A percentile compares a stretch with the other conserved stretches of the same genome.
Conservation (phyloP, 2,888 invertebrate genomes). For the Pammene aurita region DNA sequence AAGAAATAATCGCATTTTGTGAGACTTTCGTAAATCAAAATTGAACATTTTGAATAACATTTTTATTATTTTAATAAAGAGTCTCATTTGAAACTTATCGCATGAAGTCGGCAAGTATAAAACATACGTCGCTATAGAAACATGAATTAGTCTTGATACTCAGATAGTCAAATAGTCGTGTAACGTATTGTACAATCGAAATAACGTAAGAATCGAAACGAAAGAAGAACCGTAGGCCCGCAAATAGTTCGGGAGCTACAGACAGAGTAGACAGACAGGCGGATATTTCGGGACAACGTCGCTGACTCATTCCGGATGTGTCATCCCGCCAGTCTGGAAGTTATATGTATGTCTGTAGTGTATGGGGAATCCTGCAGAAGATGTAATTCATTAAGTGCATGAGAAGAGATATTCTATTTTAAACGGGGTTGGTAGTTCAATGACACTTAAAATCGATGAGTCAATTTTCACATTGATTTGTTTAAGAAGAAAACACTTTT, state of each 20-base stretch:
- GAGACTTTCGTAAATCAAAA: no score
- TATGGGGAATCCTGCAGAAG: not conserved
- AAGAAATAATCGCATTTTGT: no score
- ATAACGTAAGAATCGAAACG: conserved; percentile 8
- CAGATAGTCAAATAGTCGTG: conserved; percentile 10
- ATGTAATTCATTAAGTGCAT: not conserved
- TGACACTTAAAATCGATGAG: no score
- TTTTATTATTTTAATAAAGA: no score
- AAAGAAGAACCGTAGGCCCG: conserved; percentile 11
- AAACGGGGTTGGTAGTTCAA: no score
- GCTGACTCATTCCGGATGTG: conserved; percentile 61
- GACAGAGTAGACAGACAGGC: conserved; percentile 55
- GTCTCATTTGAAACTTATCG: no score
- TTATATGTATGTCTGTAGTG: conserved; percentile 4
- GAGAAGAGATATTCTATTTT: no score
- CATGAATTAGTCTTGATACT: not conserved
- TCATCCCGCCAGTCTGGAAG: conserved; percentile 49
- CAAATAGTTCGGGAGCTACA: conserved; percentile 45
- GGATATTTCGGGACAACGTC: conserved; percentile 58
- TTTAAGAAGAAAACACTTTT: no score
- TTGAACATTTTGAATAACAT: no score
- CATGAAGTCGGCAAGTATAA: no score
- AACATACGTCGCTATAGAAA: no score
- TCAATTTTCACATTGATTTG: no score
- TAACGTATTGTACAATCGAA: conserved; percentile 8